These are phyloP conservation scores for Microplitis mediator DNA, from an alignment of 1,140 invertebrate species.

Conservation along the genomic window DNA sequence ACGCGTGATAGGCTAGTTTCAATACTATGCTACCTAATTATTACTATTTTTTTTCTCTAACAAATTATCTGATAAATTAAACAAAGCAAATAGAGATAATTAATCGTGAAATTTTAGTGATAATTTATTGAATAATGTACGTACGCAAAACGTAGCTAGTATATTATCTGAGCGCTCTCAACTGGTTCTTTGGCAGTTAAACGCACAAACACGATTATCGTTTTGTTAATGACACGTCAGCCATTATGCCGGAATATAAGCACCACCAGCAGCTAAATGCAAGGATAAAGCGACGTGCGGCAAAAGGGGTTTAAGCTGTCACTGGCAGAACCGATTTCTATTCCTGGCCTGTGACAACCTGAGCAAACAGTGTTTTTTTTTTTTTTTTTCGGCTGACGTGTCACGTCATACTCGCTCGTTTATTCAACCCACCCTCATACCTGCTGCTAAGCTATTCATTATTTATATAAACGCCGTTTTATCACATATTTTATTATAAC, in stretches of 20 bases:
- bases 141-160: slow-evolving; percentile 8
- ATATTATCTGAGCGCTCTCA: slow-evolving; percentile 7
- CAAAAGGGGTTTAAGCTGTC: slow-evolving; percentile 19
- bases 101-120: not conserved
- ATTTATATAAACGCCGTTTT: no score
- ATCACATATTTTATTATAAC: no score
- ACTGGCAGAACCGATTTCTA: slow-evolving; percentile 22
- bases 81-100: not conserved
- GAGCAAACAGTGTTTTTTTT: not conserved
- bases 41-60: no score
- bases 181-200: slow-evolving; percentile 11
- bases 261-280: slow-evolving; percentile 26
- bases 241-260: slow-evolving; percentile 17
- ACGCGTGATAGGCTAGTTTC: slow-evolving; percentile 44
- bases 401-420: no score
- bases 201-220: slow-evolving; percentile 28
- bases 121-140: no score
- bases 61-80: no score
- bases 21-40: slow-evolving; percentile 24
- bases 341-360: not conserved
- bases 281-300: slow-evolving; percentile 31
- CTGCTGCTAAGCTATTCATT: no score
- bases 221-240: slow-evolving; percentile 29
- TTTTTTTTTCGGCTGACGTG: no score
- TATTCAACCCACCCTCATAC: no score